Conservation (phyloP, 2,888 invertebrate genomes). For the Saturnia japonica region DNA sequence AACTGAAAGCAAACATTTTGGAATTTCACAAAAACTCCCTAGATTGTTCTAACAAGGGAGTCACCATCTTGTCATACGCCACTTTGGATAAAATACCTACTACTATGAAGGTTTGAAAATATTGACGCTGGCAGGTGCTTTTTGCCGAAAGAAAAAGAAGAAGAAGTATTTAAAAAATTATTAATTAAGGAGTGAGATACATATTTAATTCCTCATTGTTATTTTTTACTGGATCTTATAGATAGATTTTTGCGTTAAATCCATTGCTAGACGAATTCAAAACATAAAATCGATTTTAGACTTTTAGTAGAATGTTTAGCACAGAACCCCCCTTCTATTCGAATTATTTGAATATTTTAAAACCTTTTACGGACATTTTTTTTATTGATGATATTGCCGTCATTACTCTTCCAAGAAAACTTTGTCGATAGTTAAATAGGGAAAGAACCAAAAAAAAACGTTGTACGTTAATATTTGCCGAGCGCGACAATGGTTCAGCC, state of each 20-base stretch:
- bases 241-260: neutral
- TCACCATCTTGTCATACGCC: too few species aligned
- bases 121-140: too few species aligned
- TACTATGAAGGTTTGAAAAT: too few species aligned
- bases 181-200: too few species aligned
- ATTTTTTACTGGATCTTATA: neutral
- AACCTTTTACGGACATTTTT: neutral
- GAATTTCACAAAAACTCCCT: too few species aligned
- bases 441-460: neutral
- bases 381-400: neutral
- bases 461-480: neutral
- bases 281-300: neutral
- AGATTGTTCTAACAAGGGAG: too few species aligned
- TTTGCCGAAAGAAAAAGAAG: too few species aligned
- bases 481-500: slow-evolving; percentile 6
- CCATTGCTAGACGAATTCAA: neutral
- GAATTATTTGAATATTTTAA: neutral
- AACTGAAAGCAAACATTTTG: too few species aligned
- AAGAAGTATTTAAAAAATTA: too few species aligned
- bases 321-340: neutral
- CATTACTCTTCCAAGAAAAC: neutral
- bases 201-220: too few species aligned
- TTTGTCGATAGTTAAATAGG: neutral
- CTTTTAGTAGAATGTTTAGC: neutral
- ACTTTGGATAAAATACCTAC: too few species aligned